Evolutionary conservation across 2,113 vertebrate genomes (phyloP).

Genomic region (Genyomyrus donnyi): DNA sequence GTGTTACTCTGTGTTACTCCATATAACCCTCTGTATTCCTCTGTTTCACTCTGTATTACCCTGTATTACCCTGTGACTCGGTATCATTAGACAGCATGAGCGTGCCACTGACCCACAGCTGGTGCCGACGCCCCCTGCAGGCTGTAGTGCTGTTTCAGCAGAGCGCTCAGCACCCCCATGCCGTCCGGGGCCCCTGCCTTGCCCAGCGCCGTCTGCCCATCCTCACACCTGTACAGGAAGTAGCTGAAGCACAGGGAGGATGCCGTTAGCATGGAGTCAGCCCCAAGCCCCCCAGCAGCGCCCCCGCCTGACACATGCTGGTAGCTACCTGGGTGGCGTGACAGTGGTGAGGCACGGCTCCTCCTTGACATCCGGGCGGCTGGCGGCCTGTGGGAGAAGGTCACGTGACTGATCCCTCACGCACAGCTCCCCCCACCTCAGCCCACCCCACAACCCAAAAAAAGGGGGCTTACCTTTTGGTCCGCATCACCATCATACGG

Average conservation of each 20-base stretch:
- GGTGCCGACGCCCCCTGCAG: neutral
- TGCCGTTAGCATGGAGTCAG: neutral
- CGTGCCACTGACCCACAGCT: neutral
- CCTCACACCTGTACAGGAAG: conserved; percentile 35
- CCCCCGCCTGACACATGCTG: neutral
- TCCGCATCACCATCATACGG: neutral
- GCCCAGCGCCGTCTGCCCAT: conserved; percentile 4
- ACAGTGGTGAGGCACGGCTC: neutral
- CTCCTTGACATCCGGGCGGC: neutral
- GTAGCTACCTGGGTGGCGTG: neutral
- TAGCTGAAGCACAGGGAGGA: conserved; percentile 20
- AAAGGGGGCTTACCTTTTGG: neutral
- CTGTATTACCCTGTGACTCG: neutral
- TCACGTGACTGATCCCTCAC: neutral
- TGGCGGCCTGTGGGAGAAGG: neutral
- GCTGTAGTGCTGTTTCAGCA: conserved; percentile 7
- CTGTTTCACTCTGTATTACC: neutral
- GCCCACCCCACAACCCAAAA: no score
- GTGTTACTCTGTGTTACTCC: neutral
- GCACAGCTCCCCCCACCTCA: neutral
- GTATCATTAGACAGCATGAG: neutral
- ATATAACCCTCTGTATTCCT: neutral
- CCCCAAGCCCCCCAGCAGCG: neutral
- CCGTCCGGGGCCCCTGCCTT: conserved; percentile 17
- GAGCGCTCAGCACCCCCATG: conserved; percentile 9